A percentile compares a stretch with the other conserved stretches of the same genome.
These are phyloP conservation scores for Neodiprion lecontei DNA, from an alignment of 1,140 invertebrate species.

Conservation along the genomic window DNA sequence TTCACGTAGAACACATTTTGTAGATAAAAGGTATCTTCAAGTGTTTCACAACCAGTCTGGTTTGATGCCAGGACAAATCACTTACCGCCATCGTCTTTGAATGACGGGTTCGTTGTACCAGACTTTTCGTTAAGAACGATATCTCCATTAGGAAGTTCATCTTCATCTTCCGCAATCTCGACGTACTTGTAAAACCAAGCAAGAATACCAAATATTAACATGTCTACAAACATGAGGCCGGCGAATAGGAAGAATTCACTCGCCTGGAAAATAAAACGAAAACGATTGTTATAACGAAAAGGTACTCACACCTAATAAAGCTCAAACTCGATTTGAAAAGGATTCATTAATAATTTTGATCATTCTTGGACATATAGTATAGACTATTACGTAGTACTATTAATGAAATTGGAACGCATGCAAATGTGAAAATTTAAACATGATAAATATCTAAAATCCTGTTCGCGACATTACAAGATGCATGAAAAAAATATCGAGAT, in stretches of 20 bases:
- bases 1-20: neutral
- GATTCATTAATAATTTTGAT: too few species aligned
- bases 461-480: neutral
- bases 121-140: constrained; percentile 44
- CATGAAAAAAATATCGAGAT: neutral
- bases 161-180: constrained; percentile 38
- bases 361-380: too few species aligned
- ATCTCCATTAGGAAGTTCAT: constrained; percentile 30
- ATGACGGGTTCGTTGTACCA: constrained; percentile 17
- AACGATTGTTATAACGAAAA: neutral
- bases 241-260: constrained; percentile 90
- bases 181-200: constrained; percentile 76
- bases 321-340: too few species aligned
- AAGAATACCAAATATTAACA: constrained; percentile 82
- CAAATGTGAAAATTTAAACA: neutral
- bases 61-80: neutral
- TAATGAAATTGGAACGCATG: too few species aligned
- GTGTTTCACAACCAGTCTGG: neutral
- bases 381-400: too few species aligned
- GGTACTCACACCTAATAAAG: too few species aligned
- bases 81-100: constrained; percentile 19
- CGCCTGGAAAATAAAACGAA: constrained; percentile 66
- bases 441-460: neutral
- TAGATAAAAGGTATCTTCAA: too few species aligned
- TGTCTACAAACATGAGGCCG: constrained; percentile 82